Percentiles rank a stretch among this genome's conserved stretches.
Conservation (phyloP, 2,888 invertebrate genomes). For the Caenorhabditis zanzibari region DNA sequence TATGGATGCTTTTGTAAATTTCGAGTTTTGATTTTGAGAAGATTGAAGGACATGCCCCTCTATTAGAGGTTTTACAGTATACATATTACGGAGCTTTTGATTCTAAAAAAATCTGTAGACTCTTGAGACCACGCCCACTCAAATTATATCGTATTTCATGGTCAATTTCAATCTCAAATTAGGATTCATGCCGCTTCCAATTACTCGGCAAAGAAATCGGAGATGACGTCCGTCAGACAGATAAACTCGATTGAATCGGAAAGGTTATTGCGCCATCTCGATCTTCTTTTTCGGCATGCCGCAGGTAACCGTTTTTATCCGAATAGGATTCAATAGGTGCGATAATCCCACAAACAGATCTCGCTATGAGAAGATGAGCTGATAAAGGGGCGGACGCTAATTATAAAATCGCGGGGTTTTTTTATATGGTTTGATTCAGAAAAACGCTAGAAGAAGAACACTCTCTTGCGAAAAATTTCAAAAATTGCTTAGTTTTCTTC, state of each 20-base stretch:
- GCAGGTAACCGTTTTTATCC: background rate
- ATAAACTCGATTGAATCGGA: conserved; percentile 36
- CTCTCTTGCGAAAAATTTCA: no score
- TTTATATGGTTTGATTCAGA: no score
- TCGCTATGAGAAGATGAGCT: conserved; percentile 25
- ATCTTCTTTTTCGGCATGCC: conserved; percentile 34
- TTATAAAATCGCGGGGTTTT: no score
- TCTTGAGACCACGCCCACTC: background rate
- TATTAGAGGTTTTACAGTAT: no score
- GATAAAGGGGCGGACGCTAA: no score
- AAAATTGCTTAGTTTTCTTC: no score
- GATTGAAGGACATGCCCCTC: no score
- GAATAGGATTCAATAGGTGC: conserved; percentile 18
- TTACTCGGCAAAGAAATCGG: conserved; percentile 26
- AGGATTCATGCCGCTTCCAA: conserved; percentile 17
- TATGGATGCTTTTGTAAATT: no score
- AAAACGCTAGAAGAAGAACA: no score
- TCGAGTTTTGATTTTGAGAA: no score
- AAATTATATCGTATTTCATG: background rate
- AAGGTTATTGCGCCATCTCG: conserved; percentile 44
- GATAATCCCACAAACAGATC: conserved; percentile 34
- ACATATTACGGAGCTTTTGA: no score
- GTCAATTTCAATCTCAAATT: conserved; percentile 17
- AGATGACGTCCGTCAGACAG: conserved; percentile 11
- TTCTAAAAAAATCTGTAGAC: no score